Base-by-base conservation (phyloP, 2,113 vertebrate genomes). In the Amia ocellicauda region DNA sequence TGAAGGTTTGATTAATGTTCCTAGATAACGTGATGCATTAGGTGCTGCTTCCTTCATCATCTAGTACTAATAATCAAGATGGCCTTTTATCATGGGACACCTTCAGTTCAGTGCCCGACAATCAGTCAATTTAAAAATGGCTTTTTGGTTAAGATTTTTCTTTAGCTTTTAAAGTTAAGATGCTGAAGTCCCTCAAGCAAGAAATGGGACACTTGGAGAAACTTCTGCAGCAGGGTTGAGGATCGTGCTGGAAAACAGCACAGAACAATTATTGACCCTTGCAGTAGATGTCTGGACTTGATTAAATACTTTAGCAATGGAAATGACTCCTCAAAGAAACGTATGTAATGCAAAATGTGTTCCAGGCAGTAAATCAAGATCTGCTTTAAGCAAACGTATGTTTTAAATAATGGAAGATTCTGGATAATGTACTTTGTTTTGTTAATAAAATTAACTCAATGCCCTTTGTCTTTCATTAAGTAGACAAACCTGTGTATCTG, bases 331-430 rank as follows among this genome's bases (percentile, higher is more conserved):
- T 75, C 68, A 3, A 60, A 60, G 65, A 74, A 57, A 61, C 54
- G 4, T 53, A 17, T 67, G 68, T 65, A 61, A 61, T 63, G 66
- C 52, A 68, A 58, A 73, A 70, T 61, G 40, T 58, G 42, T 52
- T 73, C 70, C 52, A 19, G 49, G 61, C 29, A 20, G 66, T 74
- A 72, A 81, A 77, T 78, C 73, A 52, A 36, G 26, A 52, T 27
- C 68, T 68, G 67, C 72, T 62, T 51, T 47, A 54, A 62, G 45
- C 9, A 26, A 7, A 8, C 19, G 13, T 54, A 28, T 54, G 42
- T 50, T 50, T 61, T 14, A 61, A 54, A 22, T 63, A 28, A 36
- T 19, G 31, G 43, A 53, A n/a, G 27, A 47, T 47, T 3, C n/a
- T 47, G 43, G n/a, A 4, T 47, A 17, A n/a, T n/a, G n/a, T 14